These are phyloP conservation scores for Rhabdornis inornatus DNA, from an alignment of 2,113 vertebrate genomes.

Conservation along the genomic window DNA sequence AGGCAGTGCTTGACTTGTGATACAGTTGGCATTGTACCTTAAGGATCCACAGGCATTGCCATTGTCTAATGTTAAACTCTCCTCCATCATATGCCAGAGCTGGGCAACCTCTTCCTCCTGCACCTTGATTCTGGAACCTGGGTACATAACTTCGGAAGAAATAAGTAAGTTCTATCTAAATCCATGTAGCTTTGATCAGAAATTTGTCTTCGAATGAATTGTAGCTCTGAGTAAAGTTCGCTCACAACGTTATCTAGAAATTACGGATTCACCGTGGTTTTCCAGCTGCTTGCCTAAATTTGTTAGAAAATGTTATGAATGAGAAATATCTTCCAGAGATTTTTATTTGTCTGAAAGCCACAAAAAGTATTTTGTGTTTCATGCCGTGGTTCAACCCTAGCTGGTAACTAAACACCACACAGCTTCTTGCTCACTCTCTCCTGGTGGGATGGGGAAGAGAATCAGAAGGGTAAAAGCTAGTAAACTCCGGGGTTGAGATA, in stretches of 20 bases:
- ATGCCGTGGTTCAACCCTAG: neutral
- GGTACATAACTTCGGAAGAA: neutral
- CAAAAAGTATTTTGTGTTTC: neutral
- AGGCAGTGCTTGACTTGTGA: neutral
- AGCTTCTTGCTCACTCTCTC: neutral
- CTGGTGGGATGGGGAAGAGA: neutral
- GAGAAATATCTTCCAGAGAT: neutral
- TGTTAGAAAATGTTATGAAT: neutral
- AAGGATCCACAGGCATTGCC: neutral
- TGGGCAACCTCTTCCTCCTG: neutral
- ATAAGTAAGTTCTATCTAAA: neutral
- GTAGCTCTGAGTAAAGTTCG: neutral
- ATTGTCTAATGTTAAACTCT: neutral
- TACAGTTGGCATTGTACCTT: neutral
- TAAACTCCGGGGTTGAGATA: neutral
- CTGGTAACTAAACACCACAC: neutral
- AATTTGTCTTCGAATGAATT: neutral
- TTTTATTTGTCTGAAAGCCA: neutral
- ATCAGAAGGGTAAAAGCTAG: neutral
- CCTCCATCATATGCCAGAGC: neutral
- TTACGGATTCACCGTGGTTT: neutral
- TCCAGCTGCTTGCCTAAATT: neutral
- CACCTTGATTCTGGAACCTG: neutral
- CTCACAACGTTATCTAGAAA: neutral
- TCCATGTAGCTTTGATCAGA: neutral